A percentile compares a stretch with the other conserved stretches of the same genome.
These are phyloP conservation scores for Phaonia tiefii DNA, from an alignment of 2,888 invertebrate genomes.

Conservation along the genomic window DNA sequence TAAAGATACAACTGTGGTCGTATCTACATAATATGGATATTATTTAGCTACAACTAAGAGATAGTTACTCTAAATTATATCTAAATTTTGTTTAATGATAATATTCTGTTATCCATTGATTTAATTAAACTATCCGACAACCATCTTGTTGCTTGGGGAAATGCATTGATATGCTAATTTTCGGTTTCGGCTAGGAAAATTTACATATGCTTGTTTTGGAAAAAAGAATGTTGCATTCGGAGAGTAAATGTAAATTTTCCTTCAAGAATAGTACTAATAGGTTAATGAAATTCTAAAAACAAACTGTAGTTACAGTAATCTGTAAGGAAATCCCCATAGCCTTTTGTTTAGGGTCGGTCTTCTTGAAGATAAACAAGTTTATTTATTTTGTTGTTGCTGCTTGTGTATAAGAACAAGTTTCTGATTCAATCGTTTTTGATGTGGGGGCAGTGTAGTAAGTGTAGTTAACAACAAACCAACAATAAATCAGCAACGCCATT, in stretches of 20 bases:
- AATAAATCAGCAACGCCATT: no score
- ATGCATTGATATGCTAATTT: constrained; percentile 17
- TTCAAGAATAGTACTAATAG: background rate
- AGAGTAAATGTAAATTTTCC: no score
- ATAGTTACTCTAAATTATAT: no score
- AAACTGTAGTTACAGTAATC: background rate
- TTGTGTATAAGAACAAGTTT: background rate
- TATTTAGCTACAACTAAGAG: no score
- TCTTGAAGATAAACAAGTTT: no score
- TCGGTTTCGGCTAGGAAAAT: constrained; percentile 3
- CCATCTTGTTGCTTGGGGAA: background rate
- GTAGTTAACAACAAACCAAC: no score
- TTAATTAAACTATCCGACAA: constrained; percentile 8
- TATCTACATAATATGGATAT: background rate
- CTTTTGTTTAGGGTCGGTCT: background rate
- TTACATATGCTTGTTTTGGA: background rate
- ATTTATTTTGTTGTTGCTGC: background rate
- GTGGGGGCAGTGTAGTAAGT: no score
- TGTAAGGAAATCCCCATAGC: background rate
- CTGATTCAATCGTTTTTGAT: background rate
- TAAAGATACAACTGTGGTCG: background rate
- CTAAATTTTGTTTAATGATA: constrained; percentile 13
- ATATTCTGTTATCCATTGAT: constrained; percentile 20
- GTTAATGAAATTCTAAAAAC: constrained; percentile 27
- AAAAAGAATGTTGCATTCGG: background rate